Evolutionary conservation across 1,140 invertebrate species (phyloP).

Genomic region (Parasteatoda tepidariorum): DNA sequence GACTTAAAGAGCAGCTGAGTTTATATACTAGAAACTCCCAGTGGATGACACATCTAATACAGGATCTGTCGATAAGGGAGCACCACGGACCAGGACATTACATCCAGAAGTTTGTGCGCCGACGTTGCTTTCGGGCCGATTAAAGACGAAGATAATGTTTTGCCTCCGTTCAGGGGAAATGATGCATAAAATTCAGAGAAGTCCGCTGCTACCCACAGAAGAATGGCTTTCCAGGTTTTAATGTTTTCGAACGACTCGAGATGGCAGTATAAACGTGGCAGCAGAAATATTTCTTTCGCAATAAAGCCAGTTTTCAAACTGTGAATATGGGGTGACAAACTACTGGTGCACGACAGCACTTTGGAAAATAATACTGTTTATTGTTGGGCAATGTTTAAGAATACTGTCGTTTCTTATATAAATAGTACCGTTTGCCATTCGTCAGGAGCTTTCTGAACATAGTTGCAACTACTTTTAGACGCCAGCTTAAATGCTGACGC

Average conservation of each 20-base stretch:
- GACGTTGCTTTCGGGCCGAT: neutral
- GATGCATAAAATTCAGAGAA: conserved; percentile 47
- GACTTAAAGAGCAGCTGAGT: neutral
- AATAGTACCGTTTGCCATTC: no score
- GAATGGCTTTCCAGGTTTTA: conserved; percentile 1
- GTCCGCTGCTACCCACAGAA: neutral
- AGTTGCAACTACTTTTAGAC: no score
- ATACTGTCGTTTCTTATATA: no score
- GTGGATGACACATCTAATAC: conserved; percentile 11
- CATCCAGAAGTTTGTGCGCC: neutral
- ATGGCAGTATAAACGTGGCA: no score
- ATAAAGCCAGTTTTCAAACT: neutral
- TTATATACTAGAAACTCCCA: neutral
- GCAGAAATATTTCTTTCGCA: no score
- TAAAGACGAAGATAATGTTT: conserved; percentile 20
- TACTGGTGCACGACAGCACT: no score
- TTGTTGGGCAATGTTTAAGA: no score
- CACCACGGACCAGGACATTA: conserved; percentile 5
- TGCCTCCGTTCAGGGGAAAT: conserved; percentile 2
- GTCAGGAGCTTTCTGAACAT: no score
- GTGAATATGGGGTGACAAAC: neutral
- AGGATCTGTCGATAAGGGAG: conserved; percentile 20
- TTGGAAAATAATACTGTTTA: no score
- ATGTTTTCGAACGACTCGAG: neutral
- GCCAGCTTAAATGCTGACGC: no score